Evolutionary conservation across 2,888 invertebrate species (phyloP).

Genomic region (Sminthurides aquaticus): DNA sequence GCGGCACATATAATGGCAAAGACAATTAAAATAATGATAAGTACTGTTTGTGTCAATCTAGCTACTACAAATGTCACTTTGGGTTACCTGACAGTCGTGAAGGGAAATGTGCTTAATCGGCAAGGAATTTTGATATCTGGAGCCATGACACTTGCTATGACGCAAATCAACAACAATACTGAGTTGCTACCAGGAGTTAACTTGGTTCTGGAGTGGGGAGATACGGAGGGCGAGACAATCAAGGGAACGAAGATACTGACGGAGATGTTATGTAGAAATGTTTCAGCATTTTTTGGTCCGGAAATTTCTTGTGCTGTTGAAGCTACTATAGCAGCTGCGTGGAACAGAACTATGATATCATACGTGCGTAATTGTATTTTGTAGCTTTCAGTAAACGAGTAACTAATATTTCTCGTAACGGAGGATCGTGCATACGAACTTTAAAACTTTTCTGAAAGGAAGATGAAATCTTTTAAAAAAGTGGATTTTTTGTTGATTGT

Average conservation of each 20-base stretch:
- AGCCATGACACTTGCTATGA: slow-evolving; percentile 79
- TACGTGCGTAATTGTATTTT: slow-evolving; percentile 76
- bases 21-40: too few species aligned
- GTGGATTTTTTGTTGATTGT: neutral
- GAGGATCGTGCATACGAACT: too few species aligned
- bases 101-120: slow-evolving; percentile 65
- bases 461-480: neutral
- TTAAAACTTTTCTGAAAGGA: too few species aligned
- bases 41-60: too few species aligned
- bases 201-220: slow-evolving; percentile 68
- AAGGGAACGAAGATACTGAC: slow-evolving; percentile 74
- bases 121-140: slow-evolving; percentile 77
- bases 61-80: slow-evolving; percentile 54
- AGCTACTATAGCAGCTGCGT: slow-evolving; percentile 84
- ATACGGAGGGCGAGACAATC: slow-evolving; percentile 74
- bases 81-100: slow-evolving; percentile 78
- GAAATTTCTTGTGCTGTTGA: slow-evolving; percentile 92
- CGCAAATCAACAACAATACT: slow-evolving; percentile 61
- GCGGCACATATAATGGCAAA: too few species aligned
- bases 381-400: neutral
- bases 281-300: slow-evolving; percentile 89
- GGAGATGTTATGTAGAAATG: slow-evolving; percentile 82
- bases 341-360: slow-evolving; percentile 93
- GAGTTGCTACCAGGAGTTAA: slow-evolving; percentile 65
- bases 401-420: neutral